Evolutionary conservation across 1,140 invertebrate genomes (phyloP).

Genomic region (Triops longicaudatus): DNA sequence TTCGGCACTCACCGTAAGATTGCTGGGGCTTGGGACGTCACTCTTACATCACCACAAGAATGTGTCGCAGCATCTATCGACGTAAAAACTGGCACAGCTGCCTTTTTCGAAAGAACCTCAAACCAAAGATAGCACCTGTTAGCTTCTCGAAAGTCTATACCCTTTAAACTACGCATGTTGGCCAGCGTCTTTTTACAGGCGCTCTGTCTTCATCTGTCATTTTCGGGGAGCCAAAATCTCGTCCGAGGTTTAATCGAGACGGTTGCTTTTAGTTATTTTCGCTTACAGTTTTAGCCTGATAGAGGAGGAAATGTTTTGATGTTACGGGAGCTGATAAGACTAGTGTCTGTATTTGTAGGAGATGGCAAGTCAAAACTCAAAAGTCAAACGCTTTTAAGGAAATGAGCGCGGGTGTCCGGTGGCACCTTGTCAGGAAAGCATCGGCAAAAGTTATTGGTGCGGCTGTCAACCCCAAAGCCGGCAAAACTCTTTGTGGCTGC

Average conservation of each 20-base stretch:
- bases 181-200: not conserved
- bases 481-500: not conserved
- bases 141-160: not conserved
- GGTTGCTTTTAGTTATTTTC: not conserved
- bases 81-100: not conserved
- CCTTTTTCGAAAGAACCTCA: not conserved
- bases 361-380: constrained; percentile 15
- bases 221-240: not conserved
- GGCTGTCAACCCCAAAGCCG: not conserved
- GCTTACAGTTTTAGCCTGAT: not conserved
- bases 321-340: not conserved
- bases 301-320: not conserved
- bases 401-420: constrained; percentile 4
- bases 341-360: not conserved
- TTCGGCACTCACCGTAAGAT: not conserved
- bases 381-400: not conserved
- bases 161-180: too few species aligned
- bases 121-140: not conserved
- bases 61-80: not conserved
- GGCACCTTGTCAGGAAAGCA: constrained; percentile 5
- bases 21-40: not conserved
- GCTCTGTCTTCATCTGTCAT: not conserved
- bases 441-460: constrained; percentile 14
- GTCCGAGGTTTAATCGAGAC: not conserved
- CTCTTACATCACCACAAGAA: constrained; percentile 7